phyloP scores from a whole-genome alignment of 2,797 vertebrate species.

The Lindbergichthys nudifrons region DNA sequence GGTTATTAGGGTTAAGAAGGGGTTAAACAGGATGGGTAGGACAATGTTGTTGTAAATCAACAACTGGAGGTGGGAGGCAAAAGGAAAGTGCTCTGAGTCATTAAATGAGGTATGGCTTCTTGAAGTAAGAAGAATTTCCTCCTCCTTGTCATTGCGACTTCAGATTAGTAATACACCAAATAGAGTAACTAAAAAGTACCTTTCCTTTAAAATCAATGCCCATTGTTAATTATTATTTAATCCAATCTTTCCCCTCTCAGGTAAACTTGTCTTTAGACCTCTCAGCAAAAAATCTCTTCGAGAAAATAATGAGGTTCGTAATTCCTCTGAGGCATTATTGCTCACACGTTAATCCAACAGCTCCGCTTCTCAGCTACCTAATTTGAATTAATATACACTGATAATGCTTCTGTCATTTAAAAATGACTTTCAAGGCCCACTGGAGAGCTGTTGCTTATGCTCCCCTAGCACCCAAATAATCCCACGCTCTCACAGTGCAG shows the following conservation, averaged over 20 bases:
- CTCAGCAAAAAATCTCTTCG: slow-evolving; percentile 12
- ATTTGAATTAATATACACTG: too few species aligned
- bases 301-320: background rate
- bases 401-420: slow-evolving; percentile 8
- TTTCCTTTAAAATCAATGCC: background rate
- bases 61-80: too few species aligned
- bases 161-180: background rate
- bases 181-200: background rate
- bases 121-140: too few species aligned
- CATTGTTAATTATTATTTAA: too few species aligned
- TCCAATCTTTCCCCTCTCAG: background rate
- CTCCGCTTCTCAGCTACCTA: background rate
- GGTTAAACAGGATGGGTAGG: too few species aligned
- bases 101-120: too few species aligned
- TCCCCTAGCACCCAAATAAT: background rate
- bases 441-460: background rate
- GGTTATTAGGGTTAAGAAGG: too few species aligned
- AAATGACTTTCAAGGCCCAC: slow-evolving; percentile 2
- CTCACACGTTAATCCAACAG: slow-evolving; percentile 13
- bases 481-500: slow-evolving; percentile 13
- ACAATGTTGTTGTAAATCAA: too few species aligned
- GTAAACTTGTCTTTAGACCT: background rate
- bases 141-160: background rate
- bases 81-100: too few species aligned
- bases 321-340: background rate